phyloP scores from a whole-genome alignment of 2,113 vertebrate genomes.

The Aleadryas rufinucha region DNA sequence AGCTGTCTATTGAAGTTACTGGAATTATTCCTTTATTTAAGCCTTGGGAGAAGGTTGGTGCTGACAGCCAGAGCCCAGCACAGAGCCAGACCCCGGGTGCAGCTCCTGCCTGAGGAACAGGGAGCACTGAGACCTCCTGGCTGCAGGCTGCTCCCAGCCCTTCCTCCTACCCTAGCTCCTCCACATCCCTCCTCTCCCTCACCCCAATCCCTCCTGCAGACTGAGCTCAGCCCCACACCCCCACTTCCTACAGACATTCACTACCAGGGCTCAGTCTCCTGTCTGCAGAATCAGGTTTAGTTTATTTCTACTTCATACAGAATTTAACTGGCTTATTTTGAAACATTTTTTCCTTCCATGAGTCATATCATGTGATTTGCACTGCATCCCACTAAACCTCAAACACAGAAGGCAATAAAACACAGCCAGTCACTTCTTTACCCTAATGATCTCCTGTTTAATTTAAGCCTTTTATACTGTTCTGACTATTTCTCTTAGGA shows the following conservation, averaged over 20 bases:
- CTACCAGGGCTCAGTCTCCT: neutral
- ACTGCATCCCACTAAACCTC: neutral
- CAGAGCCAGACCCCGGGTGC: rapidly evolving
- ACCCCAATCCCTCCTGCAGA: neutral
- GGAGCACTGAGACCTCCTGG: neutral
- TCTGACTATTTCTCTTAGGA: neutral
- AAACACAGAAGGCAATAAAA: neutral
- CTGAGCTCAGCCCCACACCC: neutral
- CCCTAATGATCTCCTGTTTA: neutral
- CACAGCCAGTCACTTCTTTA: neutral
- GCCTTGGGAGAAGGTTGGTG: neutral
- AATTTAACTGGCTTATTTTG: neutral
- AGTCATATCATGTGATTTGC: neutral
- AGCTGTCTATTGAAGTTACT: neutral
- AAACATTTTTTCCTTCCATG: neutral
- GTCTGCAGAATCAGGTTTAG: neutral
- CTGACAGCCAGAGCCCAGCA: neutral
- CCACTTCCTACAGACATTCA: rapidly evolving
- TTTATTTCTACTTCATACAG: neutral
- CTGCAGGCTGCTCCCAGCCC: neutral
- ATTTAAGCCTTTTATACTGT: neutral
- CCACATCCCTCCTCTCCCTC: neutral
- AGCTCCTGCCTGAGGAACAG: neutral
- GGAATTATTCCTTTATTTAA: neutral
- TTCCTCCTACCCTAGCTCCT: neutral